These are phyloP conservation scores for Synanthedon andrenaeformis DNA, from an alignment of 2,888 invertebrate species.

Conservation along the genomic window DNA sequence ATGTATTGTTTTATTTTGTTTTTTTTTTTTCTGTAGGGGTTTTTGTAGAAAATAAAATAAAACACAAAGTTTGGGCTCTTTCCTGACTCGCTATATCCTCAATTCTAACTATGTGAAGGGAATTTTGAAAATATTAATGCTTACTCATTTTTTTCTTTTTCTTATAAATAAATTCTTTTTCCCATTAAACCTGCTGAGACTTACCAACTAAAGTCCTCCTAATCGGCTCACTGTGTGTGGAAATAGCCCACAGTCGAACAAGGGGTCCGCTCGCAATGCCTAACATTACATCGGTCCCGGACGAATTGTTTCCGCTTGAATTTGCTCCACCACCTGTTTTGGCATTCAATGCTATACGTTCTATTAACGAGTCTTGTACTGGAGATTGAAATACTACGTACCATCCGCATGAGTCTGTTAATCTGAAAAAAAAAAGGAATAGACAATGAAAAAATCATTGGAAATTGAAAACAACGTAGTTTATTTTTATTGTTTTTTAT, in stretches of 20 bases:
- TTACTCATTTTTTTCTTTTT: no score
- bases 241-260: slow-evolving; percentile 61
- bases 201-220: slow-evolving; percentile 59
- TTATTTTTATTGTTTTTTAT: neutral
- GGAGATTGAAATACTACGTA: slow-evolving; percentile 94
- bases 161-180: no score
- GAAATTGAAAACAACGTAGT: neutral
- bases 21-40: no score
- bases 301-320: slow-evolving; percentile 38
- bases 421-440: slow-evolving; percentile 46
- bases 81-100: no score
- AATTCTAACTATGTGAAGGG: no score
- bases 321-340: slow-evolving; percentile 59
- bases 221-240: slow-evolving; percentile 61
- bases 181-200: slow-evolving; percentile 2
- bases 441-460: neutral
- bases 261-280: slow-evolving; percentile 60
- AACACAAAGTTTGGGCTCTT: no score
- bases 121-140: no score
- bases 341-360: slow-evolving; percentile 90
- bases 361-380: slow-evolving; percentile 88
- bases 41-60: no score
- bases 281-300: slow-evolving; percentile 60
- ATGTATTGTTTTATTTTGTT: no score
- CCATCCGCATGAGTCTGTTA: slow-evolving; percentile 98